Evolutionary conservation across 2,888 invertebrate species (phyloP).

Genomic region (Nephrotoma guestfalica): DNA sequence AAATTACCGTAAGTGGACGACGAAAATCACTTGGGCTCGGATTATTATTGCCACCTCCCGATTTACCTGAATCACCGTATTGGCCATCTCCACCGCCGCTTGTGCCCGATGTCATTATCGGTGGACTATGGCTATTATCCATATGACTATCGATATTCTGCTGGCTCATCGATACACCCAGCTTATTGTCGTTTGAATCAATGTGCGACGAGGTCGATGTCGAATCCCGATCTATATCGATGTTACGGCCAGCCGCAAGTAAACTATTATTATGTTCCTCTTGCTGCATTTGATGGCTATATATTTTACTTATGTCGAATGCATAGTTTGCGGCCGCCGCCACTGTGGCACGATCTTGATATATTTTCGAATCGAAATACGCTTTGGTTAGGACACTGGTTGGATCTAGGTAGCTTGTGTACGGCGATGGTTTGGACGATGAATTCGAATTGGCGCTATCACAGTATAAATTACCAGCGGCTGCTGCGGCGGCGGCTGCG

Average conservation of each 20-base stretch:
- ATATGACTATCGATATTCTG: not conserved
- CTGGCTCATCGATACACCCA: not conserved
- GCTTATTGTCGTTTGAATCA: not conserved
- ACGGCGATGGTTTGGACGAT: conserved; percentile 26
- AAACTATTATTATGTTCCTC: conserved; percentile 11
- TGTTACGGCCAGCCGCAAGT: not conserved
- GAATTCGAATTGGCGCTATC: not conserved
- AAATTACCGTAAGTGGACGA: conserved; percentile 31
- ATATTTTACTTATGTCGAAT: conserved; percentile 33
- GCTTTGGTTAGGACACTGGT: conserved; percentile 31
- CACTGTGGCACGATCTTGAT: conserved; percentile 27
- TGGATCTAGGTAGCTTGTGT: conserved; percentile 32
- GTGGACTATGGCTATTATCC: not conserved
- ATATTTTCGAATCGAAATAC: conserved; percentile 34
- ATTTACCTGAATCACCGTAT: conserved; percentile 13
- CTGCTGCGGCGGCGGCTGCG: conserved; percentile 25
- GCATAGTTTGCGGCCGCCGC: conserved; percentile 27
- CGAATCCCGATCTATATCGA: not conserved
- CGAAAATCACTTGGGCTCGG: conserved; percentile 26
- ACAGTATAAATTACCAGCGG: conserved; percentile 26
- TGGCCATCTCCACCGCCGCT: conserved; percentile 24
- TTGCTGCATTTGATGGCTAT: conserved; percentile 25
- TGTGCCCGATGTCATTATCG: conserved; percentile 22
- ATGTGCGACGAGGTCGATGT: not conserved
- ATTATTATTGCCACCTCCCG: conserved; percentile 11